Evolutionary conservation across 2,113 vertebrate genomes (phyloP).

Genomic region (Bufo bufo): DNA sequence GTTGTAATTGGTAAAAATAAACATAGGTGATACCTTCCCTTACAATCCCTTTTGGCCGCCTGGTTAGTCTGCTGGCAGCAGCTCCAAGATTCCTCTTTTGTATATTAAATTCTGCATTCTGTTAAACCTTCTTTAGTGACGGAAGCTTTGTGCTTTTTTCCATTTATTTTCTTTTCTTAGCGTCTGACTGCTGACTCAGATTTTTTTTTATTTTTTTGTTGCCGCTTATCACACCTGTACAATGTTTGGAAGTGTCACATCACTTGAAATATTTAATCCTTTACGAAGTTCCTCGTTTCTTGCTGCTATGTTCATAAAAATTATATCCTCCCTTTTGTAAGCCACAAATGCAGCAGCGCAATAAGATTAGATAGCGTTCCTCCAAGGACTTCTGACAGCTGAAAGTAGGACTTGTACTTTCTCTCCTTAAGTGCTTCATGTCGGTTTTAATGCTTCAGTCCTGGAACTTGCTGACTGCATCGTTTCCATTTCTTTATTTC

Average conservation of each 20-base stretch:
- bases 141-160: constrained; percentile 10
- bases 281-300: constrained; percentile 24
- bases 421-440: constrained; percentile 36
- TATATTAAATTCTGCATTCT: constrained; percentile 11
- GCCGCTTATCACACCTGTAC: background rate
- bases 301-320: constrained; percentile 28
- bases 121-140: background rate
- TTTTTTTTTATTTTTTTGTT: background rate
- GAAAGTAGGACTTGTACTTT: constrained; percentile 28
- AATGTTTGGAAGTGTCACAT: constrained; percentile 31
- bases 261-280: constrained; percentile 42
- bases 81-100: background rate
- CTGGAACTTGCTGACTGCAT: constrained; percentile 22
- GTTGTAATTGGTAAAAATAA: too few species aligned
- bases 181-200: constrained; percentile 14
- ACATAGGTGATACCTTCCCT: too few species aligned
- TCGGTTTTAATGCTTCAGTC: constrained; percentile 15
- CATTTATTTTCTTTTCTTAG: background rate
- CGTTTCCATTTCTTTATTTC: constrained; percentile 22
- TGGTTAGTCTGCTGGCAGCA: background rate
- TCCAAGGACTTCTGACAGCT: constrained; percentile 42
- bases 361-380: constrained; percentile 37
- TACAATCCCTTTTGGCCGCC: background rate
- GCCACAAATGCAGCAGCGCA: constrained; percentile 21
- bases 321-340: constrained; percentile 39